A percentile compares a stretch with the other conserved stretches of the same genome.
Evolutionary conservation across 2,888 invertebrate species (phyloP).

Genomic region (Metacarcinus magister): DNA sequence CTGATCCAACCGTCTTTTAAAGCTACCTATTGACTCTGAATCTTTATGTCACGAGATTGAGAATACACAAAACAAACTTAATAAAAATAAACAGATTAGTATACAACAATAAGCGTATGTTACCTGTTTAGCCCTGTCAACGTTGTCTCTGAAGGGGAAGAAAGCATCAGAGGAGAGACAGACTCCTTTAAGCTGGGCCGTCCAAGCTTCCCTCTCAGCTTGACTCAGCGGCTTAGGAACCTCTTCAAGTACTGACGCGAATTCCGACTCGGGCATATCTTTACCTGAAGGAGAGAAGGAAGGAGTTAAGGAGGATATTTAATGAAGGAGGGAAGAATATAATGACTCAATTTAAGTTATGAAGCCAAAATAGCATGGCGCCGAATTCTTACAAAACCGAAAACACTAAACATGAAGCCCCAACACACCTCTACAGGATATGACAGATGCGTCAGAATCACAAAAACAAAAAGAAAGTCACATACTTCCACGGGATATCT

Average conservation of each 20-base stretch:
- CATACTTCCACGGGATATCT: too few species aligned
- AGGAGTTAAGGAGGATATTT: not conserved
- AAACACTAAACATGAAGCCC: too few species aligned
- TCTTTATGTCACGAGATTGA: too few species aligned
- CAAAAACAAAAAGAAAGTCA: too few species aligned
- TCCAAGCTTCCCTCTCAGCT: slow-evolving; percentile 89
- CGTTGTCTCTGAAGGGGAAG: slow-evolving; percentile 99
- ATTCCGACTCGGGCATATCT: slow-evolving; percentile 91
- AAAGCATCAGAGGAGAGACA: slow-evolving; percentile 98
- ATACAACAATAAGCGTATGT: slow-evolving; percentile 82
- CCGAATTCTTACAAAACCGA: too few species aligned
- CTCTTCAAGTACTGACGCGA: slow-evolving; percentile 90
- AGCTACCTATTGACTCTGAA: too few species aligned
- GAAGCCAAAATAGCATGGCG: not conserved
- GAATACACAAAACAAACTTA: too few species aligned
- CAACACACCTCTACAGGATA: too few species aligned
- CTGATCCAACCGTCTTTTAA: too few species aligned
- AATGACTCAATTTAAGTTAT: too few species aligned
- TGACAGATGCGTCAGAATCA: too few species aligned
- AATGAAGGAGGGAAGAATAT: not conserved
- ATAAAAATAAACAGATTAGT: not conserved
- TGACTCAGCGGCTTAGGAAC: slow-evolving; percentile 90
- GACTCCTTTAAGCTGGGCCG: slow-evolving; percentile 88
- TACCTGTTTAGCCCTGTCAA: slow-evolving; percentile 96
- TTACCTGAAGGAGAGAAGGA: slow-evolving; percentile 86